Evolutionary conservation across 1,140 invertebrate species (phyloP), one percentile per base, ranked within the genome.

Genomic region (Cepaea nemoralis): DNA sequence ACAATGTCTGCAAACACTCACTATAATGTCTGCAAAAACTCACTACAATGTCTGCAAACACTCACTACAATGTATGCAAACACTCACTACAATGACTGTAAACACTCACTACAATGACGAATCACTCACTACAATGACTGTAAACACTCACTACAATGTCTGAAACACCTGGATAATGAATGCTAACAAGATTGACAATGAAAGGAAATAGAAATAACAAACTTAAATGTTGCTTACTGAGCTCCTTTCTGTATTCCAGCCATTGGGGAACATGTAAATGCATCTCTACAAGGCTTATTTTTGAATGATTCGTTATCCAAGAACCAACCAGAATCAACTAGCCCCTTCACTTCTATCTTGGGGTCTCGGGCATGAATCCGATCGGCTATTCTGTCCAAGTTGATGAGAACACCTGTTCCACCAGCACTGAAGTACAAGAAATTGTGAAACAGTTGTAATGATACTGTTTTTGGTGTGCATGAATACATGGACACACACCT

Each of bases 251-350:
- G 93, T 45, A 96, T 94, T 0, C 94, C 94, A 77, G 95, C 94
- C 2, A 93, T 93, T 0, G 95, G 92, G 8, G 92, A 87, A 80
- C 93, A 93, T 0, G 88, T 88, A 37, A 91, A 87, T 55, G 91
- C 82, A 87, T 92, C 91, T 40, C 88, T 84, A 82, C 92, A 93
- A 16, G 88, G 84, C 27, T 87, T 92, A 0, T 92, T 93, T 63
- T 91, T 92, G 89, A 93, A 95, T 35, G 93, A 95, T 73, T 95
- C 94, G 83, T 96, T 94, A 91, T 98, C 97, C 33, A 98, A 91
- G 87, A 98, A 98, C 97, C 97, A 98, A 24, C 97, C 97, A 2
- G 97, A 97, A 90, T 98, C 97, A 0, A 95, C 94, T 0, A 97
- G 93, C 22, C 96, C 96, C 1, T 95, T 92, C 24, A 98, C 95